Percentiles rank a stretch among this genome's conserved stretches.
These are phyloP conservation scores for Eurystomus gularis DNA, from an alignment of 2,113 vertebrate genomes.

Conservation along the genomic window DNA sequence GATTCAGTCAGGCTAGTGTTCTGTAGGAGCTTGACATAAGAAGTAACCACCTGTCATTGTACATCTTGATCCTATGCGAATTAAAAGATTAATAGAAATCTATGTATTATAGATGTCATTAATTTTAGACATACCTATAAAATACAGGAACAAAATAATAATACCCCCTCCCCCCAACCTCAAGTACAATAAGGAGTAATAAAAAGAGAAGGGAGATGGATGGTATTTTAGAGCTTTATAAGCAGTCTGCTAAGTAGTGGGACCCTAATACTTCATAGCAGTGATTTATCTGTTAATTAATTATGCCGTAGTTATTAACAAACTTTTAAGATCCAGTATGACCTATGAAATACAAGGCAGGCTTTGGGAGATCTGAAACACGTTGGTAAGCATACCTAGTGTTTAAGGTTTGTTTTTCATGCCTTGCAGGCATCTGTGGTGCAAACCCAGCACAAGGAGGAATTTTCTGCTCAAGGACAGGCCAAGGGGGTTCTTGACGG, in stretches of 20 bases:
- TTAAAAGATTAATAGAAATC: not conserved
- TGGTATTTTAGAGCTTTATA: not conserved
- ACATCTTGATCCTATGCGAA: not conserved
- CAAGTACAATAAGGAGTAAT: not conserved
- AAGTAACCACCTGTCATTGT: not conserved
- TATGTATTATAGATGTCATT: not conserved
- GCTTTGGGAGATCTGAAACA: not conserved
- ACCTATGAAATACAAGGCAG: not conserved
- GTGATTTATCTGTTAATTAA: not conserved
- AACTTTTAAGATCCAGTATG: not conserved
- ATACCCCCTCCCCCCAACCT: rapidly evolving
- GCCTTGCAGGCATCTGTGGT: not conserved
- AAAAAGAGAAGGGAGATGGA: not conserved
- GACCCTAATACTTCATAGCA: not conserved
- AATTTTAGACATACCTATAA: not conserved
- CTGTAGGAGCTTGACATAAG: not conserved
- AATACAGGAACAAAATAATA: not conserved
- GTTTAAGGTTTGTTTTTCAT: not conserved
- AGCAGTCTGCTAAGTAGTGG: not conserved
- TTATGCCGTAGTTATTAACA: not conserved
- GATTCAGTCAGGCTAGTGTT: not conserved
- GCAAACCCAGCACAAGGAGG: not conserved
- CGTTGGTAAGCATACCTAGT: not conserved
- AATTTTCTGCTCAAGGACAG: not conserved
- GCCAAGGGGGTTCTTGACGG: not conserved